phyloP scores from a whole-genome alignment of 2,888 invertebrate genomes.

The Leucoma salicis region DNA sequence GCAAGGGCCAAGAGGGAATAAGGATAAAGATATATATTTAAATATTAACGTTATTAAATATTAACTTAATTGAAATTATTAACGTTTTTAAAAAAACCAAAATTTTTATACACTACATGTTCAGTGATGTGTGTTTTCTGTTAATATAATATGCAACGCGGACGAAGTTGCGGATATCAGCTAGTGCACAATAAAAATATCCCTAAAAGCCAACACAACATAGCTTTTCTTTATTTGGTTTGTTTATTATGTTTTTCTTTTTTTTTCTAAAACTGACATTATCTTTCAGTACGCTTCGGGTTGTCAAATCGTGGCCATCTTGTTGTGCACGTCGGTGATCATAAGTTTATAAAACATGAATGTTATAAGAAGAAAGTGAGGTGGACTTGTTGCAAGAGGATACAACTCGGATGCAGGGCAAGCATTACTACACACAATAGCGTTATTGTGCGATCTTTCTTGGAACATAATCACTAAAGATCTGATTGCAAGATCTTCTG shows the following conservation, averaged over 20 bases:
- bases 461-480: conserved; percentile 58
- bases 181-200: too few species aligned
- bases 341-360: conserved; percentile 73
- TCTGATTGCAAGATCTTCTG: background rate
- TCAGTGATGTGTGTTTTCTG: too few species aligned
- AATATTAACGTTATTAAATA: too few species aligned
- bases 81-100: too few species aligned
- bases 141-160: too few species aligned
- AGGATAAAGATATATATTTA: too few species aligned
- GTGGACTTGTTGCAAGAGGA: conserved; percentile 69
- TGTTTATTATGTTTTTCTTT: conserved; percentile 9
- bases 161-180: too few species aligned
- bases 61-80: too few species aligned
- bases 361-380: conserved; percentile 61
- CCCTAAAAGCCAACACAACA: too few species aligned
- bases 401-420: conserved; percentile 60
- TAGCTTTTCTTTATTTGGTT: too few species aligned
- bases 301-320: conserved; percentile 63
- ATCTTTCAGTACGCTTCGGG: conserved; percentile 60
- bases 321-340: conserved; percentile 56
- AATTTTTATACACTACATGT: too few species aligned
- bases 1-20: too few species aligned
- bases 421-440: conserved; percentile 57
- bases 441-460: conserved; percentile 55
- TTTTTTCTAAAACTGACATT: conserved; percentile 18